These are phyloP conservation scores for Phalanger gymnotis DNA, from an alignment of 2,797 vertebrate species.

Conservation along the genomic window DNA sequence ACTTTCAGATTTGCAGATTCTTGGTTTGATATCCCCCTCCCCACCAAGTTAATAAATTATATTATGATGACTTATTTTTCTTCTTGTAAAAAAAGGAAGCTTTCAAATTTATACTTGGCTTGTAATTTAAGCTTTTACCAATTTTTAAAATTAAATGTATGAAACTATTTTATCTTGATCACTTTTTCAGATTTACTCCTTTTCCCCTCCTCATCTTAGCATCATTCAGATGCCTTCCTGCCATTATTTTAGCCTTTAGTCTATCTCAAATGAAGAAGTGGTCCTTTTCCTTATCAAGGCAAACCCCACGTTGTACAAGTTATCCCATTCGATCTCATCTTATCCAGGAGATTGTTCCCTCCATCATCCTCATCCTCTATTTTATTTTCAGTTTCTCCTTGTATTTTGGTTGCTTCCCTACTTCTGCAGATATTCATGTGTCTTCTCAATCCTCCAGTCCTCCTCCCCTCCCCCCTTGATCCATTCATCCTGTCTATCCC, in stretches of 20 bases:
- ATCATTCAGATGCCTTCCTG: background rate
- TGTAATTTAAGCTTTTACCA: background rate
- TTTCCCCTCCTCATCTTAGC: background rate
- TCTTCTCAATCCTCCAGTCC: background rate
- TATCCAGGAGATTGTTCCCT: background rate
- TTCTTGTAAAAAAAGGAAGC: background rate
- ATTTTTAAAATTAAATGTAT: background rate
- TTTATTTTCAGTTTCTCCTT: background rate
- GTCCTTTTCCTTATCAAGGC: background rate
- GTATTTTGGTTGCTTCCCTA: background rate
- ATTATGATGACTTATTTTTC: background rate
- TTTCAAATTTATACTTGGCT: background rate
- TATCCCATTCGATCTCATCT: background rate
- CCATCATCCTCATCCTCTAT: background rate
- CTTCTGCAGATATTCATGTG: background rate
- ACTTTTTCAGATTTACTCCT: background rate
- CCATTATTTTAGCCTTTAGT: background rate
- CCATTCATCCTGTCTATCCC: background rate
- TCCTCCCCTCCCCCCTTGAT: too few species aligned
- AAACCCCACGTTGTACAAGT: background rate
- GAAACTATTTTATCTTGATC: background rate
- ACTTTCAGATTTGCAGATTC: slow-evolving; percentile 36
- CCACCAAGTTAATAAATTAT: background rate
- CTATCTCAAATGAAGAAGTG: background rate
- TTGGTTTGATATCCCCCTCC: background rate